Conservation (phyloP, 2,113 vertebrate genomes). For the Lynx canadensis region DNA sequence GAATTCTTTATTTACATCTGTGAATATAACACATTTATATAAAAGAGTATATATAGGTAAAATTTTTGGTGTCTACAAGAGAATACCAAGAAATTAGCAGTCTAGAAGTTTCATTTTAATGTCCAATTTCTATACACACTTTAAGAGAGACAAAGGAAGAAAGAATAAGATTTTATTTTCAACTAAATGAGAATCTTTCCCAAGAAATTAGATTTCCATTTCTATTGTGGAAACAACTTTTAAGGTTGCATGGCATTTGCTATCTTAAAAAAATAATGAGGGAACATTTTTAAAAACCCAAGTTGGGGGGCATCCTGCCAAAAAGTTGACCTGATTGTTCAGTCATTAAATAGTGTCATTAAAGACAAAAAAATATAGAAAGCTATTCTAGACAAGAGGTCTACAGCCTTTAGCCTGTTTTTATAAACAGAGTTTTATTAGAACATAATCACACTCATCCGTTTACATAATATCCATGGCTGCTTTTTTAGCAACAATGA, state of each 20-base stretch:
- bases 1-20: slow-evolving; percentile 37
- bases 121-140: neutral
- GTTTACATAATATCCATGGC: neutral
- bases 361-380: neutral
- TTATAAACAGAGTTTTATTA: neutral
- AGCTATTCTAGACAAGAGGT: neutral
- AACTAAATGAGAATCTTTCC: neutral
- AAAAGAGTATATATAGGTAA: neutral
- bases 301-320: neutral
- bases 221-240: neutral
- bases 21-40: slow-evolving; percentile 33
- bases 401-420: neutral
- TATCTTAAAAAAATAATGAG: slow-evolving; percentile 15
- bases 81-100: neutral
- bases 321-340: neutral
- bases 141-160: neutral
- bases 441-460: neutral
- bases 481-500: neutral
- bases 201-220: neutral
- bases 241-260: neutral
- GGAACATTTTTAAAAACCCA: neutral
- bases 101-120: neutral
- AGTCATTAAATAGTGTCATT: neutral
- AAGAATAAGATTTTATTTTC: neutral
- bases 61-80: neutral